Percentiles rank a stretch among this genome's conserved stretches.
phyloP scores from a whole-genome alignment of 30 jellyfish, hydroid and myxozoan genomes.

The Cassiopea xamachana region DNA sequence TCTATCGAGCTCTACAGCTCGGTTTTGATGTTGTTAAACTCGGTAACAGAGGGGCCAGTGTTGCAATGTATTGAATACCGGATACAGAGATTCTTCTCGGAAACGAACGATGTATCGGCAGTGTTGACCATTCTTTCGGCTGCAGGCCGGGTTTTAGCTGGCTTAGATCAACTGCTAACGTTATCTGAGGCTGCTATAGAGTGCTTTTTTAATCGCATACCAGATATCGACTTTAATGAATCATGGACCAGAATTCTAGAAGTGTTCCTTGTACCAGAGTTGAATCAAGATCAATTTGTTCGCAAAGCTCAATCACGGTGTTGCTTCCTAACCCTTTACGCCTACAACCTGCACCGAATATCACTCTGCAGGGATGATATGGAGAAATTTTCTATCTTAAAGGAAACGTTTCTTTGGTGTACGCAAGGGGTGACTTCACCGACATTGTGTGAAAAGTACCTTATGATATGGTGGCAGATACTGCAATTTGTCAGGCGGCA shows the following conservation, averaged over 20 bases:
- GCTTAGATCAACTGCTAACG: constrained; percentile 64
- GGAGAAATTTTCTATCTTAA: constrained; percentile 51
- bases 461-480: constrained; percentile 82
- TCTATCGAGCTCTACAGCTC: constrained; percentile 20
- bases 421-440: constrained; percentile 44
- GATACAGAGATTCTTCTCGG: constrained; percentile 31
- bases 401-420: constrained; percentile 79
- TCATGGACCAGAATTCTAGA: constrained; percentile 66
- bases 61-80: constrained; percentile 29
- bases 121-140: constrained; percentile 71
- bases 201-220: constrained; percentile 53
- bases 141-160: constrained; percentile 79
- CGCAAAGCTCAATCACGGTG: constrained; percentile 75
- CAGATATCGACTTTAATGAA: constrained; percentile 52
- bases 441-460: constrained; percentile 58
- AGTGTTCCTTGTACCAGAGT: constrained; percentile 73
- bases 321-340: constrained; percentile 64
- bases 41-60: constrained; percentile 50
- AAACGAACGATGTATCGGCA: constrained; percentile 45
- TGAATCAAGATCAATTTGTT: constrained; percentile 73
- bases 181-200: constrained; percentile 74
- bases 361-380: constrained; percentile 22
- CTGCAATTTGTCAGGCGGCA: constrained; percentile 57
- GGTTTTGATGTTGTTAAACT: constrained; percentile 47
- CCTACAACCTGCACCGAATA: constrained; percentile 71